phyloP scores from a whole-genome alignment of 2,888 invertebrate genomes.

The Lasioglossum villosulum region DNA sequence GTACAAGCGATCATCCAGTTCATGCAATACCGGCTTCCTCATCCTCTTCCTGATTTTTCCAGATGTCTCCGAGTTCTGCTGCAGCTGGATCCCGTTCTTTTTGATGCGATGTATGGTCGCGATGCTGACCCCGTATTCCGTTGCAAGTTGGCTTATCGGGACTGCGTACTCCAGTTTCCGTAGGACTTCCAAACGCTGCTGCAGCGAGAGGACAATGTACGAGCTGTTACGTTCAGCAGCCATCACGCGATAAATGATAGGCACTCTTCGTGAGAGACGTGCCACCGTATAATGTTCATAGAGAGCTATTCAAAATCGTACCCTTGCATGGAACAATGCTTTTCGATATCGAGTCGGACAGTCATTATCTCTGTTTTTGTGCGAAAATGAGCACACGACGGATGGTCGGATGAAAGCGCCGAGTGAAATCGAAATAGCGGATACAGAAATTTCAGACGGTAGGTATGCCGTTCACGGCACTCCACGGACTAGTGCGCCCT shows the following conservation, averaged over 20 bases:
- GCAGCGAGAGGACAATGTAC: slow-evolving; percentile 14
- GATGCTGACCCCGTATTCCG: not conserved
- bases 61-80: not conserved
- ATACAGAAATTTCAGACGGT: slow-evolving; percentile 7
- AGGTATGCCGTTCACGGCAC: slow-evolving; percentile 16
- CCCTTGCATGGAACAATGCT: not conserved
- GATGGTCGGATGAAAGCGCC: not conserved
- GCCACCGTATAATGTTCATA: not conserved
- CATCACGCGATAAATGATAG: slow-evolving; percentile 1
- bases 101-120: slow-evolving; percentile 9
- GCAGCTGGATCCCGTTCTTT: not conserved
- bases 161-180: slow-evolving; percentile 8
- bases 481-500: slow-evolving; percentile 24
- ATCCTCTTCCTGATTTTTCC: slow-evolving; percentile 2
- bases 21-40: not conserved
- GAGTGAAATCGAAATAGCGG: slow-evolving; percentile 9
- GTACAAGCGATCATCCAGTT: slow-evolving; percentile 15
- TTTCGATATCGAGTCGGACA: not conserved
- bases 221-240: slow-evolving; percentile 13
- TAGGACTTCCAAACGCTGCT: slow-evolving; percentile 14
- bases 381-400: not conserved
- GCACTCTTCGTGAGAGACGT: not conserved
- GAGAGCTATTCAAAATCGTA: not conserved
- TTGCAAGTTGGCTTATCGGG: not conserved
- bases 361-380: not conserved